phyloP scores from a whole-genome alignment of 2,797 vertebrate genomes.

The Schizothorax lantsangensis region DNA sequence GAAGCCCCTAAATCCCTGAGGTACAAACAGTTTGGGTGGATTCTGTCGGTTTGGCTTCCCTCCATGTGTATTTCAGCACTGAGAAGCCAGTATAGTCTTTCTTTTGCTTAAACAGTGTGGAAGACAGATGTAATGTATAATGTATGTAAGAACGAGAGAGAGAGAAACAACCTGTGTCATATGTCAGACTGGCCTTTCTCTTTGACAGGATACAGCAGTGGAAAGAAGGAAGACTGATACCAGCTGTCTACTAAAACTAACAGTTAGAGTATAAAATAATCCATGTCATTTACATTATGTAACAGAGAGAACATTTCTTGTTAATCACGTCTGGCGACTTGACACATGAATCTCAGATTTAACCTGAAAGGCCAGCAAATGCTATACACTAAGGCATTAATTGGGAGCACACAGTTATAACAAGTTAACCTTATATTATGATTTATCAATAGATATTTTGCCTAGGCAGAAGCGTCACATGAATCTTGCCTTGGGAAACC shows the following conservation, averaged over 20 bases:
- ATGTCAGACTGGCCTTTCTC: constrained; percentile 25
- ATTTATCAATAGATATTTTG: neutral
- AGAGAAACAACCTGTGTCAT: neutral
- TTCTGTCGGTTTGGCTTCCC: constrained; percentile 33
- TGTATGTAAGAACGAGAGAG: constrained; percentile 10
- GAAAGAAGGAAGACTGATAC: constrained; percentile 35
- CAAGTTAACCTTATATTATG: neutral
- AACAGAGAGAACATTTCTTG: neutral
- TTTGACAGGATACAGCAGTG: constrained; percentile 4
- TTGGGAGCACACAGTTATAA: neutral
- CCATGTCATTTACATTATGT: neutral
- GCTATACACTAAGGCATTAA: neutral
- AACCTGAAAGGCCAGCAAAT: neutral
- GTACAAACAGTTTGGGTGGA: constrained; percentile 38
- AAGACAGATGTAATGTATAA: constrained; percentile 35
- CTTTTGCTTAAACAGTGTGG: constrained; percentile 28
- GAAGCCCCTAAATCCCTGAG: constrained; percentile 18
- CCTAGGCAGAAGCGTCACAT: neutral
- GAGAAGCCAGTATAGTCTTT: constrained; percentile 7
- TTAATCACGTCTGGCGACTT: constrained; percentile 1
- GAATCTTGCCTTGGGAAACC: neutral
- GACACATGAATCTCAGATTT: neutral
- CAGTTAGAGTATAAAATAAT: constrained; percentile 32
- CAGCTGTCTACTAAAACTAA: constrained; percentile 37
- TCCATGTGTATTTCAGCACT: constrained; percentile 49